Base-by-base conservation (phyloP, 2,888 invertebrate species). In the Hipparchia semele region DNA sequence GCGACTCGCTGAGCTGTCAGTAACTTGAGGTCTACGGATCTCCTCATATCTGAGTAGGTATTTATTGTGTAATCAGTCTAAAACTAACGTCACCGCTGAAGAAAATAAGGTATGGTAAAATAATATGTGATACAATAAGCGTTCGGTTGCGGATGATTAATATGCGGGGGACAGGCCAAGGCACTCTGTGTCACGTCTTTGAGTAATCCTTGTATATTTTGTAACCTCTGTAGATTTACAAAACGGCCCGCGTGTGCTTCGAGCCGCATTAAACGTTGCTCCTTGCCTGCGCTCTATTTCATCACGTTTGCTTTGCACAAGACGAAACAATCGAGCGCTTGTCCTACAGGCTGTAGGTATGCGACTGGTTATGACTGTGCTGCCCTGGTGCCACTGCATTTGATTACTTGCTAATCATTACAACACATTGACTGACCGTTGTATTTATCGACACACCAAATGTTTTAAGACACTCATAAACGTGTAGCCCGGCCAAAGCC, bases 211-310 rank as follows among this genome's bases (percentile, higher is more conserved):
- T 81, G 77, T 75, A 76, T 78, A 83, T 90, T 90, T 90, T 87
- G 90, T 85, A 92, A 92, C 80, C 83, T 83, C 82, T 81, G 82
- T 81, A 82, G 83, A 85, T 88, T 87, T 86, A 83, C 87, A 88
- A 88, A 87, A 84, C 83, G 84, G 80, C 84, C 83, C 81, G 84
- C 82, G 83, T 83, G 83, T 83, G 83, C 83, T 85, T 83, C 81
- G 86, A 84, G 83, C 83, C 78, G 83, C 83, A 87, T 86, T 83
- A 85, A 85, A 84, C 79, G 81, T 80, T 81, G 81, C 86, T 88
- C 90, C 89, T 89, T 84, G 87, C 51, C 33, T 64, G 68, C 86
- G 87, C 84, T 89, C 86, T 81, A 89, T 92, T 92, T 93, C 91
- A 90, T 90, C 91, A 92, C 83, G 49, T 49, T 49, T 6, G 79